Conservation (phyloP, 2,797 vertebrate genomes). For the Acanthurus tractus region DNA sequence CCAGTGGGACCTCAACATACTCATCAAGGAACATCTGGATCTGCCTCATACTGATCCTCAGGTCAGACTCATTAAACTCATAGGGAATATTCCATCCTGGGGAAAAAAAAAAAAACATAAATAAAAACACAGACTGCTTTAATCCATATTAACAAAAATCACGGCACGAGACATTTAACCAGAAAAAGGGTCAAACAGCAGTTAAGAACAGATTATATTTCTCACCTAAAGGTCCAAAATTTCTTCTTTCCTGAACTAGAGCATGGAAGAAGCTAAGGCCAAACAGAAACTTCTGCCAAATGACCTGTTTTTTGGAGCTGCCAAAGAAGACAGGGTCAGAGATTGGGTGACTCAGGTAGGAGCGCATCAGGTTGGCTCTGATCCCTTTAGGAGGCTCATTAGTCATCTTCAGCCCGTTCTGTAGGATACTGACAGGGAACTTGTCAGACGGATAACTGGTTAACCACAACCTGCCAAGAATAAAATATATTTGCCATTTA, state of each 20-base stretch:
- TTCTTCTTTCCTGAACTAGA: slow-evolving; percentile 94
- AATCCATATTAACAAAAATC: background rate
- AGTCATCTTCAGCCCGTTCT: slow-evolving; percentile 97
- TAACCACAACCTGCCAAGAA: slow-evolving; percentile 89
- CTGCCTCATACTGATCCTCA: slow-evolving; percentile 93
- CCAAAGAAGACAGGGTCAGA: slow-evolving; percentile 90
- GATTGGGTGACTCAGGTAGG: slow-evolving; percentile 92
- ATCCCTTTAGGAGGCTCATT: slow-evolving; percentile 96
- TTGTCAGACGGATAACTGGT: slow-evolving; percentile 96
- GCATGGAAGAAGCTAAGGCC: slow-evolving; percentile 96
- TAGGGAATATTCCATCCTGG: slow-evolving; percentile 98
- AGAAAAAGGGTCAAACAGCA: background rate
- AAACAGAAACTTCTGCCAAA: slow-evolving; percentile 94
- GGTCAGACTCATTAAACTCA: slow-evolving; percentile 95
- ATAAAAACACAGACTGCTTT: background rate
- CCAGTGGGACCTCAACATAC: slow-evolving; percentile 91
- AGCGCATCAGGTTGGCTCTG: slow-evolving; percentile 92
- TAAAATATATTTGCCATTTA: background rate
- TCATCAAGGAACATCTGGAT: slow-evolving; percentile 97
- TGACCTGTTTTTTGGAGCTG: slow-evolving; percentile 86
- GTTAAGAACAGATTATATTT: background rate
- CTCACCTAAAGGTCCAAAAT: slow-evolving; percentile 93
- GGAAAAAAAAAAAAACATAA: background rate
- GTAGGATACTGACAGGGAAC: slow-evolving; percentile 95
- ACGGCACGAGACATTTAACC: background rate